Conservation (phyloP, 1,140 invertebrate genomes). For the Macrosteles quadrilineatus region DNA sequence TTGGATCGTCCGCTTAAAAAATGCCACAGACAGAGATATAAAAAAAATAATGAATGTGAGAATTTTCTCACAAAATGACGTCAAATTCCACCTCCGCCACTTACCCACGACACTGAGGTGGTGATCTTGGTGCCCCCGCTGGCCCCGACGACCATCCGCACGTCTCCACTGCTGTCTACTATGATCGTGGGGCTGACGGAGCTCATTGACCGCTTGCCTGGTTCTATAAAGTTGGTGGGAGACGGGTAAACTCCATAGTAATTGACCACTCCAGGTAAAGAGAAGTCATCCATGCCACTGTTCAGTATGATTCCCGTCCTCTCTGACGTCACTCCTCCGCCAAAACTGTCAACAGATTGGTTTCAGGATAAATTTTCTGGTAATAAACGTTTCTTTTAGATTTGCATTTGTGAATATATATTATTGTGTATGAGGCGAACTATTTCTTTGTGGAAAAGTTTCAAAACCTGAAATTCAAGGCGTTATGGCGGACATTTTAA, state of each 20-base stretch:
- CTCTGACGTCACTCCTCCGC: constrained; percentile 70
- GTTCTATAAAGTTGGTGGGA: constrained; percentile 74
- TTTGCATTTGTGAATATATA: too few relatives aligned
- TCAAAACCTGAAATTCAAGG: too few relatives aligned
- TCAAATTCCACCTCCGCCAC: too few relatives aligned
- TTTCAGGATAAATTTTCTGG: too few relatives aligned
- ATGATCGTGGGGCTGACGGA: constrained; percentile 91
- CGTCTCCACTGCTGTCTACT: constrained; percentile 68
- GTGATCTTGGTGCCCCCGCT: constrained; percentile 94
- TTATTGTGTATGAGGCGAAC: too few relatives aligned
- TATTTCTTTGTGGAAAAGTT: too few relatives aligned
- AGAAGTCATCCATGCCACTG: constrained; percentile 96
- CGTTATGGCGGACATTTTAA: too few relatives aligned
- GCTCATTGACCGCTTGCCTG: constrained; percentile 84
- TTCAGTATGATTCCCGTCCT: constrained; percentile 92
- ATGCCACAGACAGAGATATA: too few relatives aligned
- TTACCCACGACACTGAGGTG: constrained; percentile 76
- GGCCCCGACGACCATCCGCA: constrained; percentile 80
- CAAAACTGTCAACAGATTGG: constrained; percentile 62
- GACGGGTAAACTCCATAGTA: constrained; percentile 76
- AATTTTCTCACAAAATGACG: too few relatives aligned
- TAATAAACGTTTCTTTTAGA: too few relatives aligned
- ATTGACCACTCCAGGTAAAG: constrained; percentile 73
- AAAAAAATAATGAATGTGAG: too few relatives aligned
- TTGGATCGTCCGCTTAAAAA: too few relatives aligned